Base-by-base conservation (phyloP, 1,140 invertebrate species). In the Reticulitermes speratus region DNA sequence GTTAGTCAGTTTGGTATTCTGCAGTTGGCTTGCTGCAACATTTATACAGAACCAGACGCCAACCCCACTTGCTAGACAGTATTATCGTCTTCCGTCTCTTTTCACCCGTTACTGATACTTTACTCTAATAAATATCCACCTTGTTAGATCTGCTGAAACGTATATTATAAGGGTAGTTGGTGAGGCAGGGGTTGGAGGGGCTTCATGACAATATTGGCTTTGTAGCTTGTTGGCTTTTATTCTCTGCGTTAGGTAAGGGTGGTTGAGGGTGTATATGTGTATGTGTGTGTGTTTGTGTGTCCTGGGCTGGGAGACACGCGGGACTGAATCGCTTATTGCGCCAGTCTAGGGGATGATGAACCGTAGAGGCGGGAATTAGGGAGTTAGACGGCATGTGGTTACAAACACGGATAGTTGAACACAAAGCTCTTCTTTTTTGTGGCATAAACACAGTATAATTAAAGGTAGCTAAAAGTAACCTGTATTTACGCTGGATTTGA, bases 121-220 rank as follows among this genome's bases (percentile, higher is more conserved):
- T 75, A 48, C 19, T 83, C 82, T 83, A 83, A 83, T 83, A 83
- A 83, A 83, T 83, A 83, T 83, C 82, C 82, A 83, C 82, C 82
- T 83, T 83, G 82, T 83, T 83, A 83, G 38, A 83, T 44, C 82
- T 83, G 82, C 45, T 83, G 82, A 83, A 83, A 83, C 82, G 82
- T 83, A 83, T 83, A 44, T 44, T 44, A 44, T 48, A 83, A 44
- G 82, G 82, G 82, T 44, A 48, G 82, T 44, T 83, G 30, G 82
- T 44, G 82, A 5, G 38, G 82, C 82, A 48, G 82, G 38, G 32
- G 82, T 25, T 44, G 82, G 82, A 48, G 82, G 38, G 32, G 82
- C 82, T 83, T 83, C 82, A 83, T 83, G 82, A 83, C 82, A 83
- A 83, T 83, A 83, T 83, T 83, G 82, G 82, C 82, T 83, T 83